These are phyloP conservation scores for Fukomys damarensis DNA, from an alignment of 2,113 vertebrate genomes.

Conservation along the genomic window DNA sequence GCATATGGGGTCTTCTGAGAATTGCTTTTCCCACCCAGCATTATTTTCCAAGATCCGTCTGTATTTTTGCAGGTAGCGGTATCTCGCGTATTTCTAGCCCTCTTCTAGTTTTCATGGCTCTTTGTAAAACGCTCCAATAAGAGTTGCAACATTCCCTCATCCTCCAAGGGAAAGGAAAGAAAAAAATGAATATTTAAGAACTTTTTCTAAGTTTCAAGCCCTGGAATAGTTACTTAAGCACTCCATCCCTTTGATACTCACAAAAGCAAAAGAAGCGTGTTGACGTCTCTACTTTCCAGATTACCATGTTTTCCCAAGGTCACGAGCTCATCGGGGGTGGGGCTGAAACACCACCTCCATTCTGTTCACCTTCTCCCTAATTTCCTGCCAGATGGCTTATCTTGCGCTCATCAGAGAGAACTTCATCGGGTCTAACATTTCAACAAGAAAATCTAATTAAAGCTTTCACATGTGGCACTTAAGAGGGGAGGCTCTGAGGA, in stretches of 20 bases:
- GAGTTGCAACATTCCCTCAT: not conserved
- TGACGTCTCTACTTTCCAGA: not conserved
- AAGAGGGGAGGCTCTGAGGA: not conserved
- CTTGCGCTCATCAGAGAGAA: not conserved
- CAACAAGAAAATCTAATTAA: not conserved
- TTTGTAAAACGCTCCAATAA: slow-evolving; percentile 22
- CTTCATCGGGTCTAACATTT: not conserved
- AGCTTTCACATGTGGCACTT: not conserved
- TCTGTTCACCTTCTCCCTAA: not conserved
- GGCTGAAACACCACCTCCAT: not conserved
- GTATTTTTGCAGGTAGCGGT: slow-evolving; percentile 12
- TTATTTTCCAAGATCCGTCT: slow-evolving; percentile 45
- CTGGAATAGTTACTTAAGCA: not conserved
- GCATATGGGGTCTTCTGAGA: slow-evolving; percentile 34
- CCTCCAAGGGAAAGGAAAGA: not conserved
- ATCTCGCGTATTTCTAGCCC: slow-evolving; percentile 17
- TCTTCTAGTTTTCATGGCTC: not conserved
- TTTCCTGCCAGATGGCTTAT: not conserved
- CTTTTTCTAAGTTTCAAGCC: not conserved
- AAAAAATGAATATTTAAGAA: not conserved
- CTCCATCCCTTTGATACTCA: not conserved
- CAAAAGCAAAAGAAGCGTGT: not conserved
- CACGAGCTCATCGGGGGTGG: not conserved
- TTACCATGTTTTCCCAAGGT: not conserved
- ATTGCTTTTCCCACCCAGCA: slow-evolving; percentile 35